Percentiles rank a stretch among this genome's conserved stretches.
Conservation (phyloP, 2,888 invertebrate genomes). For the Rhagium mordax region DNA sequence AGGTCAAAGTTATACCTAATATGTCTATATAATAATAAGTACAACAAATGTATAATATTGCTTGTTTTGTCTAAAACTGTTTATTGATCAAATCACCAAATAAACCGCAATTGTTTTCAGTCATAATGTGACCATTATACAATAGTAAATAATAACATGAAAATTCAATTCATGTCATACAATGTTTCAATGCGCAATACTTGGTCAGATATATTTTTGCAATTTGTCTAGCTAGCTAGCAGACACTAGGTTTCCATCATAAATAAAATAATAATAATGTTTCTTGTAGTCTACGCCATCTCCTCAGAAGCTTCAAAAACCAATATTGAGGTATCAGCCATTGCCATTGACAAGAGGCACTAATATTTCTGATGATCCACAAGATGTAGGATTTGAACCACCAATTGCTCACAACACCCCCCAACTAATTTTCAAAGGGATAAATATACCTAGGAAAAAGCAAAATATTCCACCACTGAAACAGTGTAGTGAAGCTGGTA, state of each 20-base stretch:
- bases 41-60: too few species aligned
- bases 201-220: too few species aligned
- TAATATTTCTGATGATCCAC: not conserved
- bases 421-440: not conserved
- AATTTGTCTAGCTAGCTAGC: conserved; percentile 31
- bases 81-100: too few species aligned
- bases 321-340: not conserved
- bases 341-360: not conserved
- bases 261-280: not conserved
- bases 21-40: too few species aligned
- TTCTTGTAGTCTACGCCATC: conserved; percentile 3
- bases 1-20: too few species aligned
- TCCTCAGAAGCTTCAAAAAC: not conserved
- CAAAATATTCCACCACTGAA: conserved; percentile 22
- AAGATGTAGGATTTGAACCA: not conserved
- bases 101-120: too few species aligned
- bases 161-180: too few species aligned
- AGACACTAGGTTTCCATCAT: not conserved
- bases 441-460: not conserved
- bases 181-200: too few species aligned
- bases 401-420: not conserved
- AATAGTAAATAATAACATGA: too few species aligned
- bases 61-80: too few species aligned
- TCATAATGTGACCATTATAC: too few species aligned
- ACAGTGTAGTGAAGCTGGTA: not conserved